Evolutionary conservation across 2,888 invertebrate genomes (phyloP), one percentile per base, ranked within the genome.

Genomic region (Leucoma salicis): DNA sequence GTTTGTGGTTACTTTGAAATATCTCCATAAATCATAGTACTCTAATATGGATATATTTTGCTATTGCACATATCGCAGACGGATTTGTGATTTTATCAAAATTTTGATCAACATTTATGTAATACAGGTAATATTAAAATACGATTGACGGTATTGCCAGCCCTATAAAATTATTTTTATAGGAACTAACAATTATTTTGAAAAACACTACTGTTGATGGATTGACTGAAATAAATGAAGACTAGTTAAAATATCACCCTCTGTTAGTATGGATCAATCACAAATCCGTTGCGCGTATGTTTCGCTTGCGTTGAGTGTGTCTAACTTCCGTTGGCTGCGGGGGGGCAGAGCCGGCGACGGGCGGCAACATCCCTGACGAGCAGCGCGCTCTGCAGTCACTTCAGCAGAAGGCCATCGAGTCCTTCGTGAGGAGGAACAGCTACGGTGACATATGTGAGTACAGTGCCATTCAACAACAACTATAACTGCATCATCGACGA

Each of bases 391-490:
- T 87, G 46, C 77, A 82, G 29, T 71, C 84, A 47, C 78, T 87
- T 56, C 89, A 90, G 62, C 85, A 89, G 70, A 90, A 91, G 65
- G 87, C 90, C 42, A 92, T 94, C 57, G 95, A 95, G 77, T 85
- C 87, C 57, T 94, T 93, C 76, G 93, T 93, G 25, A 78, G 94
- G 39, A 82, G 95, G 44, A 94, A 94, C 84, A 95, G 94, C 82
- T 94, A 94, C 61, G 93, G 93, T 14, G 95, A 95, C 76, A 90
- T 94, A 53, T 93, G 93, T 93, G 83, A 90, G 92, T 92, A 42
- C 15, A n/a, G n/a, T n/a, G n/a, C n/a, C n/a, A n/a, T n/a, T n/a
- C n/a, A n/a, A n/a, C n/a, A n/a, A n/a, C n/a, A n/a, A n/a, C n/a
- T n/a, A n/a, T n/a, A n/a, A n/a, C n/a, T n/a, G n/a, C n/a, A n/a